These are phyloP conservation scores for Griposia aprilina DNA, from an alignment of 2,888 invertebrate genomes.

Conservation along the genomic window DNA sequence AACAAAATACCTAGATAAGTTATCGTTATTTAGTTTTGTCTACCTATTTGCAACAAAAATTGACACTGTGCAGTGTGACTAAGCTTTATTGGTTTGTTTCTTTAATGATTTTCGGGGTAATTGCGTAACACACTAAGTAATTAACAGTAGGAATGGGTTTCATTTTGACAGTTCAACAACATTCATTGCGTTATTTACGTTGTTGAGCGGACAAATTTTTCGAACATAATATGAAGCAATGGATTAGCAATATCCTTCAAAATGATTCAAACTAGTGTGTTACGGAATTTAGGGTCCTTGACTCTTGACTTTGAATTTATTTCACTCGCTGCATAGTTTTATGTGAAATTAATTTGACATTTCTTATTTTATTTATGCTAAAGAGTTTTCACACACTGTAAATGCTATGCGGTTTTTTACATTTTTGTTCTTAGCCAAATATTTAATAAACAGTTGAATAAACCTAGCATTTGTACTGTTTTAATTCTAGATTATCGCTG, in stretches of 20 bases:
- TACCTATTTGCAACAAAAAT: neutral
- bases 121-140: too few relatives aligned
- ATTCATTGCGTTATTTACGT: too few relatives aligned
- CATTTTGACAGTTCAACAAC: too few relatives aligned
- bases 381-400: slow-evolving; percentile 4
- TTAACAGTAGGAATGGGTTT: too few relatives aligned
- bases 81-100: slow-evolving; percentile 29
- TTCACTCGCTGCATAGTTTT: slow-evolving; percentile 27
- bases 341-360: slow-evolving; percentile 33
- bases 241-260: too few relatives aligned
- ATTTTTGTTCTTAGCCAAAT: neutral
- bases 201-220: too few relatives aligned
- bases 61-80: slow-evolving; percentile 40
- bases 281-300: neutral
- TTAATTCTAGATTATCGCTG: too few relatives aligned
- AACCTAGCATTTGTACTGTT: too few relatives aligned
- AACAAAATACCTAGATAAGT: neutral
- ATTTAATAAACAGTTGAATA: neutral
- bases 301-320: slow-evolving; percentile 40
- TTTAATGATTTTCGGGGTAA: too few relatives aligned
- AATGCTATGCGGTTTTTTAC: slow-evolving; percentile 29
- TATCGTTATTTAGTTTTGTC: neutral
- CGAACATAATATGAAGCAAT: too few relatives aligned
- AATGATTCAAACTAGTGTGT: too few relatives aligned
- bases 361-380: slow-evolving; percentile 23